Percentiles rank a stretch among this genome's conserved stretches.
phyloP scores from a whole-genome alignment of 2,797 vertebrate genomes.

The Telmatherina bonti region DNA sequence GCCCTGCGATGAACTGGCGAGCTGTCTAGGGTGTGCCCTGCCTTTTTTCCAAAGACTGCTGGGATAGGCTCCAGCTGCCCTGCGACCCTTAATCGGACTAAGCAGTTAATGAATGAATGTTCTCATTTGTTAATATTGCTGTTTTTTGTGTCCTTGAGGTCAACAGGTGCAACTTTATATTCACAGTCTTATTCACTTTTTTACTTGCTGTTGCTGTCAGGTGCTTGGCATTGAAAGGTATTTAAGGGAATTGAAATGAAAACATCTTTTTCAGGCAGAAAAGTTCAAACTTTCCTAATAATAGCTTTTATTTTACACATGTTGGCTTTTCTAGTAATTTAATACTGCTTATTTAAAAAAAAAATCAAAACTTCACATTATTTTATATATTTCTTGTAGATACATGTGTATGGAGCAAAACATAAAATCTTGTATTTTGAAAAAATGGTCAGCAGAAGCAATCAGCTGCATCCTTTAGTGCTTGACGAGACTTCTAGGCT shows the following conservation, averaged over 20 bases:
- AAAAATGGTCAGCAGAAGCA: background rate
- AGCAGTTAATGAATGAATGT: no score
- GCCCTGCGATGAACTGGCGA: no score
- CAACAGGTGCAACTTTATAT: background rate
- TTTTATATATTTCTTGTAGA: background rate
- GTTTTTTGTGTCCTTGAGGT: slow-evolving; percentile 1
- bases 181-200: background rate
- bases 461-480: background rate
- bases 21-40: no score
- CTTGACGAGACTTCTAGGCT: background rate
- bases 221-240: background rate
- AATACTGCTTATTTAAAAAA: background rate
- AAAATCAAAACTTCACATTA: background rate
- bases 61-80: no score
- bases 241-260: background rate
- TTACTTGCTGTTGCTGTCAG: background rate
- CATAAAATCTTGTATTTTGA: background rate
- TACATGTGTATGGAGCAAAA: background rate
- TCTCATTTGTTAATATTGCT: background rate
- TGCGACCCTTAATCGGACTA: no score
- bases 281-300: background rate
- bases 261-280: background rate
- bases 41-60: no score
- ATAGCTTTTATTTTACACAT: background rate
- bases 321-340: background rate